A percentile compares a stretch with the other conserved stretches of the same genome.
These are phyloP conservation scores for Dexiosoma caninum DNA, from an alignment of 2,888 invertebrate genomes.

Conservation along the genomic window DNA sequence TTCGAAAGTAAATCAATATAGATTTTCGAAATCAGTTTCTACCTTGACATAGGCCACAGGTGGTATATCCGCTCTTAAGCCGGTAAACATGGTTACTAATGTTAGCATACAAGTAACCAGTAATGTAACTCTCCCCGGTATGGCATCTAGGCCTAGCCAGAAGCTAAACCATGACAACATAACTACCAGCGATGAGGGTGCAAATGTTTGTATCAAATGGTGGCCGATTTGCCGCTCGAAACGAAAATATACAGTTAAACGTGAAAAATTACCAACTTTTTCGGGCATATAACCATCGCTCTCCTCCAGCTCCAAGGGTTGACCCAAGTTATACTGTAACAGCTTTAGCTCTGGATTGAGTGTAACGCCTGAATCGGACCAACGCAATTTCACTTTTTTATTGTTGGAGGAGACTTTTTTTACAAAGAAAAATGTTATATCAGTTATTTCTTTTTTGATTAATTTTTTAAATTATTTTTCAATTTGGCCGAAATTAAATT, in stretches of 20 bases:
- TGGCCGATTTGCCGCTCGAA: constrained; percentile 91
- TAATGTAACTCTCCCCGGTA: constrained; percentile 88
- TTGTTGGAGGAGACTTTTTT: constrained; percentile 86
- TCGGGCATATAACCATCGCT: constrained; percentile 86
- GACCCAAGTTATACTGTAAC: constrained; percentile 87
- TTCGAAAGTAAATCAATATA: not conserved
- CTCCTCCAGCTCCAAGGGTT: constrained; percentile 85
- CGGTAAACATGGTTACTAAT: constrained; percentile 91
- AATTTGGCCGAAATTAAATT: too few species aligned
- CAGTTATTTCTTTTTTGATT: not conserved
- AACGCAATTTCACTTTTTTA: constrained; percentile 85
- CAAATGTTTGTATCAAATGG: constrained; percentile 90
- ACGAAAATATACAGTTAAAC: constrained; percentile 86
- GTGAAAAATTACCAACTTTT: constrained; percentile 89
- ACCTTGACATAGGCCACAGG: constrained; percentile 93
- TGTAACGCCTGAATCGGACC: constrained; percentile 86
- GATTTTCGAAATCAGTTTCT: constrained; percentile 50
- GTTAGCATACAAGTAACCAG: constrained; percentile 91
- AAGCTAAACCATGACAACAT: constrained; percentile 93
- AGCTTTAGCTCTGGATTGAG: constrained; percentile 88
- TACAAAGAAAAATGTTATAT: not conserved
- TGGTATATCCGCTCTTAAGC: constrained; percentile 88
- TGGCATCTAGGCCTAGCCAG: constrained; percentile 90
- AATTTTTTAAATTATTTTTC: too few species aligned
- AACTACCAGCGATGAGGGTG: constrained; percentile 89